Percentiles rank a stretch among this genome's conserved stretches.
These are phyloP conservation scores for Microchrysa polita DNA, from an alignment of 2,888 invertebrate genomes.

Conservation along the genomic window DNA sequence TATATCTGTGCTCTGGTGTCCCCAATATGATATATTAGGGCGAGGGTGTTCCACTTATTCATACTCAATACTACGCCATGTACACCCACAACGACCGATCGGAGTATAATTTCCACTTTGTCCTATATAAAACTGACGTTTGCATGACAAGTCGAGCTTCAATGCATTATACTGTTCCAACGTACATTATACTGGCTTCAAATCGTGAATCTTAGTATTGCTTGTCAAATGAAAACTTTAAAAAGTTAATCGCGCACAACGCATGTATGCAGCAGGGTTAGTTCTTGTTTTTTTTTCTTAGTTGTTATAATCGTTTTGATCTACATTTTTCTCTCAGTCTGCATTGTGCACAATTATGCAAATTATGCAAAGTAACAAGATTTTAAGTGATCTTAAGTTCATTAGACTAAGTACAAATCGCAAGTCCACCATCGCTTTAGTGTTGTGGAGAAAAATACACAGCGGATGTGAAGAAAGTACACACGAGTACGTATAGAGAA, in stretches of 20 bases:
- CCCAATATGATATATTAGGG: neutral
- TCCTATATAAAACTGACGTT: neutral
- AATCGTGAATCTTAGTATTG: no score
- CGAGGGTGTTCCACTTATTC: slow-evolving; percentile 1
- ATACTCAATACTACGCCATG: no score
- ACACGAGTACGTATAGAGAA: no score
- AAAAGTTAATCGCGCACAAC: slow-evolving; percentile 1
- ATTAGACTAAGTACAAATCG: no score
- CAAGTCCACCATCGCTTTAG: no score
- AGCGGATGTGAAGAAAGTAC: no score
- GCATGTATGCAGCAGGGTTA: no score
- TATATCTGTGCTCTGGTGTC: no score
- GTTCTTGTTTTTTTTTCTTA: no score
- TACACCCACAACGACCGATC: neutral
- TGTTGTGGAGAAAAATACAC: no score
- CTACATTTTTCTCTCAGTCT: neutral
- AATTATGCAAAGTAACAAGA: neutral
- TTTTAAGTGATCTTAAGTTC: neutral
- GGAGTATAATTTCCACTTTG: slow-evolving; percentile 1
- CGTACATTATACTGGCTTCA: neutral
- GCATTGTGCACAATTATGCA: neutral
- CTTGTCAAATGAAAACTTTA: neutral
- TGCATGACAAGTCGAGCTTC: neutral
- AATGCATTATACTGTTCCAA: neutral
- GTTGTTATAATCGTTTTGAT: neutral